Evolutionary conservation across 2,888 invertebrate species (phyloP).

Genomic region (Margaritifera margaritifera): DNA sequence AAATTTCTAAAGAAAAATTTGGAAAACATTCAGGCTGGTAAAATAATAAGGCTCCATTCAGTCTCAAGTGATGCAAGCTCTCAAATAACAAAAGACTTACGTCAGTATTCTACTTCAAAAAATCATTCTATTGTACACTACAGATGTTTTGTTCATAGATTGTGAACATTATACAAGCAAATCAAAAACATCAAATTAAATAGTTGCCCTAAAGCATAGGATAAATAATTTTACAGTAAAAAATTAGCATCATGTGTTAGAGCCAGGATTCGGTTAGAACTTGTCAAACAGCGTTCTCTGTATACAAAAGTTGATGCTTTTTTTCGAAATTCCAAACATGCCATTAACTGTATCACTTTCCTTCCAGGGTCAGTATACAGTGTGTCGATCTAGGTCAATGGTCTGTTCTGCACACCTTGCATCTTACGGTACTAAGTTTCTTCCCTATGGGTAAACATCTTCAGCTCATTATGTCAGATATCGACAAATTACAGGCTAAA

Average conservation of each 20-base stretch:
- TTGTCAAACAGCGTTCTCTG: conserved; percentile 1
- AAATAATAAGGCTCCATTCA: conserved; percentile 9
- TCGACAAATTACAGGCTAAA: conserved; percentile 2
- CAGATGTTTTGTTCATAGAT: conserved; percentile 12
- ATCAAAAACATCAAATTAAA: conserved; percentile 1
- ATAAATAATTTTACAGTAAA: neutral
- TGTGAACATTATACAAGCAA: conserved; percentile 8
- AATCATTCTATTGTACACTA: conserved; percentile 5
- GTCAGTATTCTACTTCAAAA: neutral
- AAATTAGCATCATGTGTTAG: conserved; percentile 6
- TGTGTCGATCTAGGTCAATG: conserved; percentile 2
- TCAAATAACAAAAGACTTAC: conserved; percentile 8
- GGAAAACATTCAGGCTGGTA: neutral
- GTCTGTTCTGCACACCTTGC: conserved; percentile 11
- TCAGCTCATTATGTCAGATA: conserved; percentile 5
- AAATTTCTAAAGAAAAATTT: conserved; percentile 1
- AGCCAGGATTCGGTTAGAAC: conserved; percentile 4
- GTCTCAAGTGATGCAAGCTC: conserved; percentile 11
- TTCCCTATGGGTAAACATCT: conserved; percentile 15
- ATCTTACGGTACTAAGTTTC: conserved; percentile 2
- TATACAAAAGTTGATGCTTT: neutral
- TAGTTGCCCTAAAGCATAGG: neutral
- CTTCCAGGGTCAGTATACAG: conserved; percentile 6
- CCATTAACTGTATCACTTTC: conserved; percentile 4
- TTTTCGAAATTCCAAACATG: neutral